These are phyloP conservation scores for Perithous albicinctus DNA, from an alignment of 2,888 invertebrate genomes.

Conservation along the genomic window DNA sequence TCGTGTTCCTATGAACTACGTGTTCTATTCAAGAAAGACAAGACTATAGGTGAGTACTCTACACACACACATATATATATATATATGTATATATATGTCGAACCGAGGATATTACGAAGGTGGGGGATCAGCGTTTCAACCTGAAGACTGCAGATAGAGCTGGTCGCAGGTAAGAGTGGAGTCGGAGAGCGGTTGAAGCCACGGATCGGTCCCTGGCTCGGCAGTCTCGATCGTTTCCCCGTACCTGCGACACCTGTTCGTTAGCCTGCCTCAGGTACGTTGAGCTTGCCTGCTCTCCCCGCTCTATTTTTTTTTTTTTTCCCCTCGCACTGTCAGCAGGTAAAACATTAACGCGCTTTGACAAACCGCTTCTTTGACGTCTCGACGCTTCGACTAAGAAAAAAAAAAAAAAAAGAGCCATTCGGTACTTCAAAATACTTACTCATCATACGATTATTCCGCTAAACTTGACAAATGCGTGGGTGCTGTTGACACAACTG, in stretches of 20 bases:
- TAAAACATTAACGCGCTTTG: constrained; percentile 12
- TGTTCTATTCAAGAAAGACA: no score
- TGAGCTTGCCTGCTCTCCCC: constrained; percentile 35
- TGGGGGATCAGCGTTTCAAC: constrained; percentile 52
- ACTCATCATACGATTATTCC: constrained; percentile 5
- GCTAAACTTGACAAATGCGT: constrained; percentile 1
- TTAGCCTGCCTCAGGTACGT: constrained; percentile 66
- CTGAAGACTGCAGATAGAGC: constrained; percentile 62
- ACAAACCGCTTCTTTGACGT: not conserved
- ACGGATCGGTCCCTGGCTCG: constrained; percentile 70
- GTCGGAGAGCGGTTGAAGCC: constrained; percentile 67
- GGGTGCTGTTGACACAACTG: constrained; percentile 50
- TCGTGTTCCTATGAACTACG: no score
- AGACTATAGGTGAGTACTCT: no score
- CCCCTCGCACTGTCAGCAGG: constrained; percentile 7
- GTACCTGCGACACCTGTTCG: constrained; percentile 75
- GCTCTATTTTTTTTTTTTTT: no score
- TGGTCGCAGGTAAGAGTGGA: constrained; percentile 51
- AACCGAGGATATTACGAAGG: constrained; percentile 2
- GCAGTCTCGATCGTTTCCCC: constrained; percentile 82
- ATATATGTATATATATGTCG: constrained; percentile 29
- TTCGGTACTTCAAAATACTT: not conserved
- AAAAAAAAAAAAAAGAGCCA: constrained; percentile 3
- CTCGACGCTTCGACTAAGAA: constrained; percentile 4
- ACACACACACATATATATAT: no score